Evolutionary conservation across 1,140 invertebrate genomes (phyloP).

Genomic region (Drosophila mayri): DNA sequence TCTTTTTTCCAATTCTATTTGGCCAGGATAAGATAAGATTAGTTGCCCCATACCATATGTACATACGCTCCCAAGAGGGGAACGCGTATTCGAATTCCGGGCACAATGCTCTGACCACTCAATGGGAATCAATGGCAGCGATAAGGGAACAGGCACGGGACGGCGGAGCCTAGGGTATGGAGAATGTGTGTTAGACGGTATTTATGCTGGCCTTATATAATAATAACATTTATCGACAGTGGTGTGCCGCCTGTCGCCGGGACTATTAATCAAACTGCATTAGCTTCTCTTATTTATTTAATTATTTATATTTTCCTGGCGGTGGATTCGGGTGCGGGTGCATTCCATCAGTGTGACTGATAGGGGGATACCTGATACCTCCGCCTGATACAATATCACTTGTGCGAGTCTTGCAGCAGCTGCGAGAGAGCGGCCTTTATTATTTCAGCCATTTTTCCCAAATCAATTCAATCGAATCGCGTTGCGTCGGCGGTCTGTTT

Average conservation of each 20-base stretch:
- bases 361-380: slow-evolving; percentile 35
- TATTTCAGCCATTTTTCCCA: slow-evolving; percentile 11
- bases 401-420: background rate
- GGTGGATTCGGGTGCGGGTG: slow-evolving; percentile 19
- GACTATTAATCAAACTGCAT: slow-evolving; percentile 74
- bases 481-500: slow-evolving; percentile 24
- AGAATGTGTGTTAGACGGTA: slow-evolving; percentile 1
- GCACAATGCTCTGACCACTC: slow-evolving; percentile 19
- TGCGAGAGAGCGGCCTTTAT: background rate
- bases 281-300: slow-evolving; percentile 32
- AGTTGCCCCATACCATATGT: slow-evolving; percentile 5
- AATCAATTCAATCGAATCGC: slow-evolving; percentile 41
- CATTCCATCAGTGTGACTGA: slow-evolving; percentile 70
- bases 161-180: too few relatives aligned
- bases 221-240: slow-evolving; percentile 38
- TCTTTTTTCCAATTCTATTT: slow-evolving; percentile 27
- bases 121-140: slow-evolving; percentile 7
- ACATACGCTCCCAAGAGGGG: background rate
- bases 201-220: slow-evolving; percentile 31
- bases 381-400: slow-evolving; percentile 1
- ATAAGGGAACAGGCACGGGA: slow-evolving; percentile 11
- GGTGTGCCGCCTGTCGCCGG: slow-evolving; percentile 43
- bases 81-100: slow-evolving; percentile 17
- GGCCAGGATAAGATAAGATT: slow-evolving; percentile 77
- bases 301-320: slow-evolving; percentile 2